Percentiles rank a stretch among this genome's conserved stretches.
These are phyloP conservation scores for Heteractis magnifica DNA, from an alignment of 92 coral and sea anemone species.

Conservation along the genomic window DNA sequence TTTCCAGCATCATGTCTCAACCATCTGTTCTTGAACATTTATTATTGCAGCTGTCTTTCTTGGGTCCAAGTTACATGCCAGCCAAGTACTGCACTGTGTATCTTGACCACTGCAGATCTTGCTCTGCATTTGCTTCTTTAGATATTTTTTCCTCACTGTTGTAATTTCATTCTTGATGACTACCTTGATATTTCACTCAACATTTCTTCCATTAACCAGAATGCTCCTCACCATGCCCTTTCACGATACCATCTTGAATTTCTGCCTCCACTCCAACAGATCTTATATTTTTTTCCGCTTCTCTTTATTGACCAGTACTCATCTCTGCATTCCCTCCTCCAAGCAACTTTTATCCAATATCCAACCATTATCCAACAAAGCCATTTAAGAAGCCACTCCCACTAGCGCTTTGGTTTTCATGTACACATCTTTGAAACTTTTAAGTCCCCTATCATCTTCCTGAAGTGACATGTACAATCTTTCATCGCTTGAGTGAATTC, in stretches of 20 bases:
- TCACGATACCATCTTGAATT: background rate
- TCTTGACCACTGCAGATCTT: background rate
- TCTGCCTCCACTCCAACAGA: background rate
- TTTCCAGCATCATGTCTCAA: constrained; percentile 9
- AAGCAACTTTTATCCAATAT: background rate
- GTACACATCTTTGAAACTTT: background rate
- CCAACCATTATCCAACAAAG: background rate
- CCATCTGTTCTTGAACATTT: background rate
- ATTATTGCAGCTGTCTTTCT: background rate
- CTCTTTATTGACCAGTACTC: background rate
- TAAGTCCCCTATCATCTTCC: background rate
- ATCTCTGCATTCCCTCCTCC: background rate
- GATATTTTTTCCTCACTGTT: no score
- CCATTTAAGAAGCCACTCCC: background rate
- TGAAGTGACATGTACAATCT: background rate
- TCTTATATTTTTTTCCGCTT: background rate
- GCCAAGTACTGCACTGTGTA: background rate
- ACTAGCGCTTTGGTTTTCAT: background rate
- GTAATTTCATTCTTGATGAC: no score
- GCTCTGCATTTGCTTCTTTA: background rate
- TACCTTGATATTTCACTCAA: background rate
- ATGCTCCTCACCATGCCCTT: background rate
- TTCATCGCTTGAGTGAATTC: background rate
- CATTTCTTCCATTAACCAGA: background rate
- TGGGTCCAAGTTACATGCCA: background rate